Conservation (phyloP, 2,888 invertebrate genomes). For the Choreutis nemorana region DNA sequence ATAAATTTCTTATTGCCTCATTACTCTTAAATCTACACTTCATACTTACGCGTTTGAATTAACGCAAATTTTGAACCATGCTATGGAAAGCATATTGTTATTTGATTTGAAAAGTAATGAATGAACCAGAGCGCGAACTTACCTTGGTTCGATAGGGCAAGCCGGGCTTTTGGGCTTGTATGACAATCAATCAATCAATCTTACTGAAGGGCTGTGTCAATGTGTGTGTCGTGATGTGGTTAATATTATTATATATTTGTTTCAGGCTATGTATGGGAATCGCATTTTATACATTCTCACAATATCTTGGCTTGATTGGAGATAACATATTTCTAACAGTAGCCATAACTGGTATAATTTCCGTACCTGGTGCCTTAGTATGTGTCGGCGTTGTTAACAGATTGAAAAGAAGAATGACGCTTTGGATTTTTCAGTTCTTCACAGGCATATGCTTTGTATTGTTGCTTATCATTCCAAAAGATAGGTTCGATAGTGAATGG, state of each 20-base stretch:
- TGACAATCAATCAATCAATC: too few relatives aligned
- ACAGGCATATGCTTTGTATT: constrained; percentile 56
- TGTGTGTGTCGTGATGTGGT: too few relatives aligned
- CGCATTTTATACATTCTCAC: constrained; percentile 67
- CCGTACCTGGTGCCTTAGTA: constrained; percentile 58
- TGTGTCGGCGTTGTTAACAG: constrained; percentile 56
- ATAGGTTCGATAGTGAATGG: constrained; percentile 52
- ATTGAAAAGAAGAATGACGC: constrained; percentile 57
- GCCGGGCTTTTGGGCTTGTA: too few relatives aligned
- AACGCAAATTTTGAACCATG: too few relatives aligned
- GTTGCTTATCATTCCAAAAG: constrained; percentile 55
- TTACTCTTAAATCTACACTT: too few relatives aligned
- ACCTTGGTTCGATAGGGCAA: too few relatives aligned
- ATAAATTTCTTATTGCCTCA: too few relatives aligned
- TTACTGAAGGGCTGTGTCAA: too few relatives aligned
- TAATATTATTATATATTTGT: constrained; percentile 7
- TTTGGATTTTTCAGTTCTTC: constrained; percentile 49
- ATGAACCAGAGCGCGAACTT: too few relatives aligned
- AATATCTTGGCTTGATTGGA: constrained; percentile 64
- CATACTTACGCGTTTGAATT: too few relatives aligned
- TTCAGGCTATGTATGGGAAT: constrained; percentile 66
- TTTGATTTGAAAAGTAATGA: too few relatives aligned
- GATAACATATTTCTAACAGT: constrained; percentile 63
- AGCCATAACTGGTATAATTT: constrained; percentile 58
- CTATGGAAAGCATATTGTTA: too few relatives aligned